These are phyloP conservation scores for Crypturellus tataupa DNA, from an alignment of 2,797 vertebrate species.

Conservation along the genomic window DNA sequence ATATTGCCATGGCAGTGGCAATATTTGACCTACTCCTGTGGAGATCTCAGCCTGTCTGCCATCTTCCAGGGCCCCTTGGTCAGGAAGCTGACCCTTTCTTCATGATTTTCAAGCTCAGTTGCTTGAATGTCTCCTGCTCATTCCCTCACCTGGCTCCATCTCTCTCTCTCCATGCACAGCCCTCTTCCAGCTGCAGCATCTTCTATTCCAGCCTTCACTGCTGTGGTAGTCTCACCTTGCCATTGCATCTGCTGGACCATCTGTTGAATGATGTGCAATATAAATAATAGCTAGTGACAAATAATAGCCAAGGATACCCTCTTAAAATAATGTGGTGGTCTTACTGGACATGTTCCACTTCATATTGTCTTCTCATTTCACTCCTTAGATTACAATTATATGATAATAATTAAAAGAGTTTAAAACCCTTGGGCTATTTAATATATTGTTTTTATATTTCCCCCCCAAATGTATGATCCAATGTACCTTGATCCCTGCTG, in stretches of 20 bases:
- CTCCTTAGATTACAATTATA: background rate
- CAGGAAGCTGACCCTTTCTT: background rate
- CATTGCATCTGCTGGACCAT: conserved; percentile 73
- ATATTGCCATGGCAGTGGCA: background rate
- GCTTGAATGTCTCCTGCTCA: background rate
- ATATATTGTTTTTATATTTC: background rate
- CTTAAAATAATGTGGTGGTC: background rate
- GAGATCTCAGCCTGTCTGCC: background rate
- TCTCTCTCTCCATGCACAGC: conserved; percentile 54
- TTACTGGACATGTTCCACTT: background rate
- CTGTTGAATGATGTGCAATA: conserved; percentile 70
- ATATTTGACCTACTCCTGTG: background rate
- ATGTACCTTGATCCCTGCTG: background rate
- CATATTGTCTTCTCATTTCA: background rate
- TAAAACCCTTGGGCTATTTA: background rate
- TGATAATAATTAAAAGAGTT: background rate
- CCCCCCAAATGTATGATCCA: background rate
- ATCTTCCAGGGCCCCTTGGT: background rate
- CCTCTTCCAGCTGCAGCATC: conserved; percentile 63
- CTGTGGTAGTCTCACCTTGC: conserved; percentile 71
- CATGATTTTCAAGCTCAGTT: background rate
- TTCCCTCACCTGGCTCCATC: conserved; percentile 27
- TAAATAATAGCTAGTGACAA: conserved; percentile 69
- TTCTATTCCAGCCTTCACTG: conserved; percentile 59
- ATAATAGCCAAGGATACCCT: conserved; percentile 46